These are phyloP conservation scores for Hyles euphorbiae DNA, from an alignment of 1,140 invertebrate species.

Conservation along the genomic window DNA sequence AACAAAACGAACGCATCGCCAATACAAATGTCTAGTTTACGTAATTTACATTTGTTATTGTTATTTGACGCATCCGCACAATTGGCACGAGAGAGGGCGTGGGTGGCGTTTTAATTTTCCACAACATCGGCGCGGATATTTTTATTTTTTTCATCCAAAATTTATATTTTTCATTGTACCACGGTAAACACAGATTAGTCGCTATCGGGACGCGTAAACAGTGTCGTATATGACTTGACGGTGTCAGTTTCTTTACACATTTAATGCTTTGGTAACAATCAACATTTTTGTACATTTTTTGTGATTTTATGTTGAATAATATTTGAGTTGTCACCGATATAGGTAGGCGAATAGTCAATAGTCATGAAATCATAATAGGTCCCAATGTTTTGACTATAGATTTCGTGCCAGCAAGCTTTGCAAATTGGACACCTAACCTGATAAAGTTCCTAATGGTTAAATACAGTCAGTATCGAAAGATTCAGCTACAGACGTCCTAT, in stretches of 20 bases:
- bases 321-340: background rate
- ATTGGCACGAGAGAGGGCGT: slow-evolving; percentile 5
- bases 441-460: no score
- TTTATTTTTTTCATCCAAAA: no score
- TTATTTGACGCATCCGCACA: slow-evolving; percentile 18
- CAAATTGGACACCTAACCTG: no score
- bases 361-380: no score
- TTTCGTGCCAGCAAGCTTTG: no score
- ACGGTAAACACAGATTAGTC: background rate
- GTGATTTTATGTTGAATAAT: background rate
- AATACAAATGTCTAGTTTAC: slow-evolving; percentile 33
- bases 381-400: no score
- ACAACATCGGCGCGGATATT: no score
- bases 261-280: background rate
- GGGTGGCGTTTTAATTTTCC: no score
- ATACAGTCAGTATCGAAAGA: no score
- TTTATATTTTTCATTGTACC: background rate
- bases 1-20: slow-evolving; percentile 15
- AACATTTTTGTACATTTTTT: slow-evolving; percentile 4
- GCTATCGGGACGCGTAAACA: slow-evolving; percentile 1
- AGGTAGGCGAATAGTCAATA: no score
- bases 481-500: no score
- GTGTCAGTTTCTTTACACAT: background rate
- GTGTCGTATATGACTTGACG: slow-evolving; percentile 1
- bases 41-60: slow-evolving; percentile 31